Conservation (phyloP, 2,888 invertebrate genomes). For the Sphaerolaimus hirsutus region DNA sequence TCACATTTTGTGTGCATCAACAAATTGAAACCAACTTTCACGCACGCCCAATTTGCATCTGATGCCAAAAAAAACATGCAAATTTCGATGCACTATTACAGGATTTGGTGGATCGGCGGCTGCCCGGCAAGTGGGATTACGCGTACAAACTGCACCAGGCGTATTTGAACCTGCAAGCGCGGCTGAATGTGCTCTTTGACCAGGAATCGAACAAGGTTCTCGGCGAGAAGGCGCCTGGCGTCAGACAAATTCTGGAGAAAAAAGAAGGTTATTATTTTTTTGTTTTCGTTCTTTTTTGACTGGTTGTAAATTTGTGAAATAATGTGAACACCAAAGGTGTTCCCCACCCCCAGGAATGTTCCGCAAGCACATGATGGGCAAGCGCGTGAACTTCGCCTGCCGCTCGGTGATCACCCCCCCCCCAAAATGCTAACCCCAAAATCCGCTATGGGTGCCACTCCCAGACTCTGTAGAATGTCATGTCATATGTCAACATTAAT, state of each 20-base stretch:
- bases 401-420: slow-evolving; percentile 95
- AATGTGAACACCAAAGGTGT: too few relatives aligned
- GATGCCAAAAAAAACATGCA: too few relatives aligned
- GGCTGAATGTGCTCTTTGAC: slow-evolving; percentile 48
- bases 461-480: too few relatives aligned
- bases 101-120: too few relatives aligned
- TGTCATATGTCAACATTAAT: too few relatives aligned
- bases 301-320: not conserved
- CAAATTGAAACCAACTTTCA: too few relatives aligned
- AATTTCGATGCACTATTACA: too few relatives aligned
- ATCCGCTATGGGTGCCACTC: too few relatives aligned
- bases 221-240: slow-evolving; percentile 10
- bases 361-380: slow-evolving; percentile 98
- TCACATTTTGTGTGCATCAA: too few relatives aligned
- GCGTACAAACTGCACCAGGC: slow-evolving; percentile 50
- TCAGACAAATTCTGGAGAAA: slow-evolving; percentile 55
- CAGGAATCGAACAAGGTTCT: slow-evolving; percentile 31
- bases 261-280: slow-evolving; percentile 33
- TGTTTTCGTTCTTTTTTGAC: not conserved
- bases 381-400: slow-evolving; percentile 86
- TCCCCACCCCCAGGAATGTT: slow-evolving; percentile 49
- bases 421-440: too few relatives aligned
- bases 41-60: too few relatives aligned
- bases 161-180: slow-evolving; percentile 55
- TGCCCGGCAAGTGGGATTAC: too few relatives aligned